These are phyloP conservation scores for Myrmecobius fasciatus DNA, from an alignment of 2,113 vertebrate genomes.

Conservation along the genomic window DNA sequence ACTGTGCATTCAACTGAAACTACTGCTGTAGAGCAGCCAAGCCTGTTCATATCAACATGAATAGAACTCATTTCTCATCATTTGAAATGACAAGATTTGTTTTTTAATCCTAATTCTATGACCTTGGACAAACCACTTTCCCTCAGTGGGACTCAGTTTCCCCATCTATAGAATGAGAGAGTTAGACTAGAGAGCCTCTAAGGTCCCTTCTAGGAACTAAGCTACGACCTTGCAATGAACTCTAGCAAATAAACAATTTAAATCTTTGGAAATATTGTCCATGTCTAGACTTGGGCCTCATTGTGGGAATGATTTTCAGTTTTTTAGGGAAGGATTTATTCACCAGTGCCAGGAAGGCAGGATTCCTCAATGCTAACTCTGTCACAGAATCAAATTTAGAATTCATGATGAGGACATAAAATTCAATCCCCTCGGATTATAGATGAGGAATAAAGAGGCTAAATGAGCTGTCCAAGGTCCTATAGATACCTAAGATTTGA, in stretches of 20 bases:
- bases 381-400: neutral
- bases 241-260: slow-evolving; percentile 5
- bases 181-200: neutral
- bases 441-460: too few species aligned
- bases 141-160: neutral
- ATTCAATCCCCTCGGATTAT: too few species aligned
- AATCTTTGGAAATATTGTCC: slow-evolving; percentile 14
- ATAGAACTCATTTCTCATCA: neutral
- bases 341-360: neutral
- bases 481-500: neutral
- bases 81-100: neutral
- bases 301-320: neutral
- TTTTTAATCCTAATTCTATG: neutral
- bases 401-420: too few species aligned
- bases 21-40: neutral
- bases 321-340: neutral
- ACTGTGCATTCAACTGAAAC: neutral
- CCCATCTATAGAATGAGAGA: neutral
- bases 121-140: neutral
- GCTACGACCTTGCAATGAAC: neutral
- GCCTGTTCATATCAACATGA: neutral
- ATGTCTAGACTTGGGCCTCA: slow-evolving; percentile 7
- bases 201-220: neutral
- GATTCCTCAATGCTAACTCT: neutral
- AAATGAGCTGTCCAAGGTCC: neutral